phyloP scores from a whole-genome alignment of 2,888 invertebrate species.

The Clepsis dumicolana region DNA sequence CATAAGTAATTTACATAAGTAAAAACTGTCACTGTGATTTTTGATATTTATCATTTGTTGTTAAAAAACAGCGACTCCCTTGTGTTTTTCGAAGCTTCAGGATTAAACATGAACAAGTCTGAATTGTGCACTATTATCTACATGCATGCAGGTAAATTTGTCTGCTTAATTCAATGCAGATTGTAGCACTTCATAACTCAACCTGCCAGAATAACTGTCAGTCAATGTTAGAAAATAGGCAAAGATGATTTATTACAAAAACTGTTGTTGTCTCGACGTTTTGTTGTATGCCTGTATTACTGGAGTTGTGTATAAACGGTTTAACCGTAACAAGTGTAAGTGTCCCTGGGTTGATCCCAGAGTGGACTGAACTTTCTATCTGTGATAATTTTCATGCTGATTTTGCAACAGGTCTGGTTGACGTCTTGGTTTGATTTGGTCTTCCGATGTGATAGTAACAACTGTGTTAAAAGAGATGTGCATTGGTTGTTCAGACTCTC shows the following conservation, averaged over 20 bases:
- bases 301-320: slow-evolving; percentile 21
- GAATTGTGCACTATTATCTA: slow-evolving; percentile 28
- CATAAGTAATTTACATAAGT: slow-evolving; percentile 28
- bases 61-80: neutral
- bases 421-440: slow-evolving; percentile 50
- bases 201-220: neutral
- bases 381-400: slow-evolving; percentile 58
- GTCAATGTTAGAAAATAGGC: neutral
- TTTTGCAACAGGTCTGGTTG: slow-evolving; percentile 47
- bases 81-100: neutral
- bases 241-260: neutral
- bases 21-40: slow-evolving; percentile 40
- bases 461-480: slow-evolving; percentile 26
- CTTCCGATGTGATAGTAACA: slow-evolving; percentile 49
- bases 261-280: neutral
- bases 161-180: neutral
- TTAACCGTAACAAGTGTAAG: slow-evolving; percentile 19
- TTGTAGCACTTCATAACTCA: neutral
- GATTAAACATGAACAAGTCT: neutral
- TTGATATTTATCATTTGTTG: slow-evolving; percentile 7
- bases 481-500: slow-evolving; percentile 23
- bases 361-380: slow-evolving; percentile 50
- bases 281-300: slow-evolving; percentile 10
- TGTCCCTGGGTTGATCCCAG: neutral
- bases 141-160: slow-evolving; percentile 9